Base-by-base conservation (phyloP, 2,888 invertebrate genomes). In the Drosophila neoperkinsi region DNA sequence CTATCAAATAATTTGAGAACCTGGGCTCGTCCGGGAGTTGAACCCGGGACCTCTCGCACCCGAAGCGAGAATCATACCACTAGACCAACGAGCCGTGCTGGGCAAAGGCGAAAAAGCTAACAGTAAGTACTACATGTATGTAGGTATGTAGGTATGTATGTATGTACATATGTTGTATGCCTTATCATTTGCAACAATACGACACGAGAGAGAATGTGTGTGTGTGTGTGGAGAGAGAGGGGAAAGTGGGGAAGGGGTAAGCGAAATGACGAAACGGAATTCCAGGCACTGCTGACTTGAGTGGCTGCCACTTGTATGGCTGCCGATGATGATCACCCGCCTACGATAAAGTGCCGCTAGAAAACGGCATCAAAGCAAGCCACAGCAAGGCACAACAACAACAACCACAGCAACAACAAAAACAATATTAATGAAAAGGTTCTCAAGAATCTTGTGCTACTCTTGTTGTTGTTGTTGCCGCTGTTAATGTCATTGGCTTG, bases 21-120 rank as follows among this genome's bases (percentile, higher is more conserved):
- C 60, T 73, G 90, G 90, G 90, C 90, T 90, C 88, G 88, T 84
- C 90, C 90, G 90, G 91, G 90, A 91, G 78, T 91, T 90, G 90
- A 91, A 90, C 91, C 90, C 91, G 88, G 91, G 91, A 91, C 90
- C 90, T 90, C 90, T 90, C 88, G 89, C 90, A 91, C 86, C 88
- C 90, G 89, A 91, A 90, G 88, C 90, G 90, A 90, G 84, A 90
- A 90, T 91, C 91, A 90, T 91, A 86, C 90, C 89, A 74, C 90
- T 90, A 90, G 90, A 91, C 88, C 90, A 91, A 90, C 90, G 88
- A 91, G 89, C 88, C 88, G 1, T n/a, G 6, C 6, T 11, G 6
- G n/a, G 0, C 7, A 1, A 0, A 0, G 1, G 0, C 25, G 11
- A 11, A 9, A 28, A 18, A 38, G 5, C 25, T 38, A 13, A 1